phyloP scores from a whole-genome alignment of 2,113 vertebrate species.

The Mustela nigripes region DNA sequence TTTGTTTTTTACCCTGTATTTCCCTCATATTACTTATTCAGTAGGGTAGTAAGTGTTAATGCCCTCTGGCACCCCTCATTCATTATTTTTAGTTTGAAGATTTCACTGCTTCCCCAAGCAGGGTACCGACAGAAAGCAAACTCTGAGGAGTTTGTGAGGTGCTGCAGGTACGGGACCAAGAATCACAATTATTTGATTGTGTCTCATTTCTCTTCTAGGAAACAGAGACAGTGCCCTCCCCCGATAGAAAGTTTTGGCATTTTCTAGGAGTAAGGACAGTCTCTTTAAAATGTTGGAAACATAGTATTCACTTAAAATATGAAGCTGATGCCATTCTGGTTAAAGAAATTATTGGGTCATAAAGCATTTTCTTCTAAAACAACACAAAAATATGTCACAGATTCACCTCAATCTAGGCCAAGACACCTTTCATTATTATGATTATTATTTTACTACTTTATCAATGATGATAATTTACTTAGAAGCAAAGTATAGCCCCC shows the following conservation, averaged over 20 bases:
- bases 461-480: neutral
- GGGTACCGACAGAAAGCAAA: neutral
- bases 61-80: accelerated
- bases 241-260: too few species aligned
- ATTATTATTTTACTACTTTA: too few species aligned
- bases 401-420: neutral
- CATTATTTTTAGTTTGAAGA: accelerated
- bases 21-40: accelerated
- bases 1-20: accelerated
- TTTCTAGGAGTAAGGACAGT: too few species aligned
- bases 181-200: neutral
- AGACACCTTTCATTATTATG: neutral
- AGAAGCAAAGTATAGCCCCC: neutral
- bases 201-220: neutral
- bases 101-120: neutral
- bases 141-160: accelerated
- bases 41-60: accelerated
- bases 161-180: accelerated
- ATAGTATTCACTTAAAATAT: too few species aligned
- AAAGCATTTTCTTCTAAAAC: neutral
- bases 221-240: neutral
- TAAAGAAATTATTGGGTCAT: neutral
- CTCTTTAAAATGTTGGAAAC: neutral
- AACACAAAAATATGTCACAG: neutral
- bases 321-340: too few species aligned